Base-by-base conservation (phyloP, 2,888 invertebrate genomes). In the Heliothis peltigera region DNA sequence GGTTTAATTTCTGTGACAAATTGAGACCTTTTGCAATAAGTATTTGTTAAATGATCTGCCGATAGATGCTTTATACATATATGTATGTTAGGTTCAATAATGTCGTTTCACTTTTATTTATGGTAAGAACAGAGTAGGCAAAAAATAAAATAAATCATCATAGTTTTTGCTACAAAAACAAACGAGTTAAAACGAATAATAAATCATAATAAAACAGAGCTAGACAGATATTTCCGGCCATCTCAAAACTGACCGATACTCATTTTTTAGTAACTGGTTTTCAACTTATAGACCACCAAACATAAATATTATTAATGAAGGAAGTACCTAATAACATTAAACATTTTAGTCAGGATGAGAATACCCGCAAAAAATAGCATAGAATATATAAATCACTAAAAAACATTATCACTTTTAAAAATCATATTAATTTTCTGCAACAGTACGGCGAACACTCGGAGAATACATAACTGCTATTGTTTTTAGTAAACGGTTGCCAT, bases 381-480 rank as follows among this genome's bases (percentile, higher is more conserved):
- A 32, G 7, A 2, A 18, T 4, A 28, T 32, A 12, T 49, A 18
- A 28, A 28, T 61, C 15, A 1, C 6, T 18, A 46, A 7, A 21
- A 32, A 44, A 47, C 1, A 61, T 59, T 17, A n/a, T 42, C 1
- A 15, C 4, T 19, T 42, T 46, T 17, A 43, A 52, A n/a, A n/a
- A n/a, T n/a, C n/a, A n/a, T n/a, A n/a, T 74, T 43, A 54, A 17
- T 28, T 62, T 51, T 62, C 62, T 19, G 54, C n/a, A 2, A 6
- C 28, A 47, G 70, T 43, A 44, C 17, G 18, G 8, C 18, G 15
- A 52, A 63, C 63, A 44, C n/a, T 18, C 4, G n/a, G 4, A 43
- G 71, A 54, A 75, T 72, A 72, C 56, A 47, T 43, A 62, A 35
- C 15, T 35, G 21, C 22, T 7, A 42, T 48, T 58, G 32, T 39